Percentiles rank a stretch among this genome's conserved stretches.
phyloP scores from a whole-genome alignment of 2,113 vertebrate genomes.

The Ophiodon elongatus region DNA sequence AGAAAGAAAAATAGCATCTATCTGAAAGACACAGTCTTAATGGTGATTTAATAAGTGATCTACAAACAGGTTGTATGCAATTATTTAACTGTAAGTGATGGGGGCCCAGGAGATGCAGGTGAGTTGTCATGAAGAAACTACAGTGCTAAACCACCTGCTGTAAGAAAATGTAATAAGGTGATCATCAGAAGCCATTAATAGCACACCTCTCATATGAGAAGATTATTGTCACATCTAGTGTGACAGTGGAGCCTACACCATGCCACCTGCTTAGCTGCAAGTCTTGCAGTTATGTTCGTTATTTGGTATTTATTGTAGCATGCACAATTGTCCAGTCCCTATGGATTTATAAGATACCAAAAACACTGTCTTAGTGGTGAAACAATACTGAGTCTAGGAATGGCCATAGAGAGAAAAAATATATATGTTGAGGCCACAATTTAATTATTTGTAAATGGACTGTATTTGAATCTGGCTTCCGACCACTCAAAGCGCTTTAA shows the following conservation, averaged over 20 bases:
- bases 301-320: no score
- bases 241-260: neutral
- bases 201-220: neutral
- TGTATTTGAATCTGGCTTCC: no score
- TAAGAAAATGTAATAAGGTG: neutral
- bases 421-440: no score
- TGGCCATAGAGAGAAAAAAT: no score
- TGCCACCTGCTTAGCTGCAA: neutral
- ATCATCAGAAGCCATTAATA: neutral
- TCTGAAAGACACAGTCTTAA: conserved; percentile 5
- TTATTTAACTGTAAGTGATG: conserved; percentile 19
- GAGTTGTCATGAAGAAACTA: neutral
- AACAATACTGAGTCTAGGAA: no score
- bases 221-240: neutral
- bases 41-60: conserved; percentile 13
- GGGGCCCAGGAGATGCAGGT: neutral
- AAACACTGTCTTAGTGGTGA: no score
- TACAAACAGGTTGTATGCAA: conserved; percentile 18
- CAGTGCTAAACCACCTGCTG: neutral
- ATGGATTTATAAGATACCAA: no score
- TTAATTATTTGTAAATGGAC: no score
- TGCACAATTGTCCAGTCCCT: no score
- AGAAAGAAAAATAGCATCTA: conserved; percentile 1
- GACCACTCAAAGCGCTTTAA: no score
- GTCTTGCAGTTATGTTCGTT: neutral